Percentiles rank a stretch among this genome's conserved stretches.
Evolutionary conservation across 2,797 vertebrate species (phyloP).

Genomic region (Thripadectes ignobilis): DNA sequence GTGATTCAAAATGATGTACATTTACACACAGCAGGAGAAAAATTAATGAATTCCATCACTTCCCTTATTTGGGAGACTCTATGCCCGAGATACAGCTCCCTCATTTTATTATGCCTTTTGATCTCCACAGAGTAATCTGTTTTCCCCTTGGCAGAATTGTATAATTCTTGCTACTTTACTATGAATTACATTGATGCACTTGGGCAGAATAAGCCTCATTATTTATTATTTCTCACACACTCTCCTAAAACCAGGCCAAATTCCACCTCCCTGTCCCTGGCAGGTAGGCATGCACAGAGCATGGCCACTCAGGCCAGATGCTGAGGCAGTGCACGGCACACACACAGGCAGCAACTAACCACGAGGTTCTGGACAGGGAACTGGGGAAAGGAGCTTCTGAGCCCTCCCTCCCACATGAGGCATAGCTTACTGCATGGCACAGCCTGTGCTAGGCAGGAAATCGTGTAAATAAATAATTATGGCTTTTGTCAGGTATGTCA

Average conservation of each 20-base stretch:
- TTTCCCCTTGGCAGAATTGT: neutral
- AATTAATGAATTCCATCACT: slow-evolving; percentile 40
- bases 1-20: neutral
- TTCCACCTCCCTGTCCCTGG: neutral
- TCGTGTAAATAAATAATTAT: slow-evolving; percentile 89
- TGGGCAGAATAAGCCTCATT: neutral
- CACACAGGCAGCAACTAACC: neutral
- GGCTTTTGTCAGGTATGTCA: slow-evolving; percentile 97
- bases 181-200: neutral
- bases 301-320: neutral
- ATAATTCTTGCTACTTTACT: slow-evolving; percentile 39
- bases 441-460: slow-evolving; percentile 91
- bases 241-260: neutral
- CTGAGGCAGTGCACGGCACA: neutral
- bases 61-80: neutral
- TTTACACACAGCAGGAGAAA: slow-evolving; percentile 28
- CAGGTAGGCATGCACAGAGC: neutral
- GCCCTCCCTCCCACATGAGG: neutral
- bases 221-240: neutral
- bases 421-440: slow-evolving; percentile 85
- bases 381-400: neutral
- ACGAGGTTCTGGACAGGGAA: neutral
- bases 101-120: slow-evolving; percentile 30
- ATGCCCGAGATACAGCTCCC: neutral
- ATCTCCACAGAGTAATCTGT: slow-evolving; percentile 16